A percentile compares a stretch with the other conserved stretches of the same genome.
These are phyloP conservation scores for Centropus bengalensis DNA, from an alignment of 2,113 vertebrate species.

Conservation along the genomic window DNA sequence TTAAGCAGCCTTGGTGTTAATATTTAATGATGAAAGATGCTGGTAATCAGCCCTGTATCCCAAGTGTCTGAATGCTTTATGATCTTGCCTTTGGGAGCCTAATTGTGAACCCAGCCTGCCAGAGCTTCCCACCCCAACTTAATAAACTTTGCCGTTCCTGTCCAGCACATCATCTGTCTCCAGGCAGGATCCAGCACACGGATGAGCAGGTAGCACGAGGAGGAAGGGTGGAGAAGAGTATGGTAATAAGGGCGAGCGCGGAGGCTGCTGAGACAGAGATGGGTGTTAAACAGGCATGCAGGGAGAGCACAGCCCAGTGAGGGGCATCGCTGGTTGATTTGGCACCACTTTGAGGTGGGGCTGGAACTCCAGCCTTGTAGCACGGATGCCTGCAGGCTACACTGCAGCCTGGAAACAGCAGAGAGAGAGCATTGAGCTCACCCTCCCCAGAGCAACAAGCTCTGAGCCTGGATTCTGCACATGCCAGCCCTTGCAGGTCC, in stretches of 20 bases:
- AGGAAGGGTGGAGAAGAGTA: neutral
- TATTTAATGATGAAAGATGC: slow-evolving; percentile 81
- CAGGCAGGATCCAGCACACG: neutral
- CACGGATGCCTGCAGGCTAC: neutral
- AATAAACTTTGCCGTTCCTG: slow-evolving; percentile 59
- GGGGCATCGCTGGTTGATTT: fast-evolving
- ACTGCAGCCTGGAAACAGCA: neutral
- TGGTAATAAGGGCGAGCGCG: neutral
- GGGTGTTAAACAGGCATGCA: neutral
- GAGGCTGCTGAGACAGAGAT: neutral
- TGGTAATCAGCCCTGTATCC: slow-evolving; percentile 76
- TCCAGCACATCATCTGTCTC: slow-evolving; percentile 53
- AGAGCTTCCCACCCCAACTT: slow-evolving; percentile 62
- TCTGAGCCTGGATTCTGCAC: neutral
- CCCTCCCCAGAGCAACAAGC: neutral
- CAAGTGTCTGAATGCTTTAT: slow-evolving; percentile 77
- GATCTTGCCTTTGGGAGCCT: slow-evolving; percentile 76
- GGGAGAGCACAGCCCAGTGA: neutral
- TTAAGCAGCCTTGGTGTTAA: slow-evolving; percentile 76
- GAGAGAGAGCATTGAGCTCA: fast-evolving
- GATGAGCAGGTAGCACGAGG: neutral
- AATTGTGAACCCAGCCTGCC: slow-evolving; percentile 72
- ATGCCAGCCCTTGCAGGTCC: neutral
- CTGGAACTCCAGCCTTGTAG: neutral
- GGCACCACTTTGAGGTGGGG: fast-evolving